Percentiles rank a stretch among this genome's conserved stretches.
These are phyloP conservation scores for Poeciliopsis infans DNA, from an alignment of 2,797 vertebrate species.

Conservation along the genomic window DNA sequence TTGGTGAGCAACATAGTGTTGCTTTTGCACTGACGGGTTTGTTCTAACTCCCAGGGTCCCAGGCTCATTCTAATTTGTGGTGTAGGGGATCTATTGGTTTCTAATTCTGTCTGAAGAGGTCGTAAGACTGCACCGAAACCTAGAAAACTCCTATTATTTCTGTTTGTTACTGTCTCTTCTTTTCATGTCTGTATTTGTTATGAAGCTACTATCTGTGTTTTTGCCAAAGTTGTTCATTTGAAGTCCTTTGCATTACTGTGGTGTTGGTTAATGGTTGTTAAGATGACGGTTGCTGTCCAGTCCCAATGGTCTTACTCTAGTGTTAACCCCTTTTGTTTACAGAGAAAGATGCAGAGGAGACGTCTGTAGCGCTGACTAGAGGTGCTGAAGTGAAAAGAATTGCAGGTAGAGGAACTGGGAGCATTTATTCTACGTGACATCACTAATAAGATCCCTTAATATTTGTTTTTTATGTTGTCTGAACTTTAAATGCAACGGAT, in stretches of 20 bases:
- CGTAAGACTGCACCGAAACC: neutral
- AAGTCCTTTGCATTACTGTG: neutral
- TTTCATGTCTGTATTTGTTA: conserved; percentile 34
- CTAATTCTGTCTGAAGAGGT: neutral
- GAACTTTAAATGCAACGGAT: conserved; percentile 17
- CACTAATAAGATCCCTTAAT: conserved; percentile 8
- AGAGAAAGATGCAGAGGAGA: conserved; percentile 66
- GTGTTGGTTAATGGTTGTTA: conserved; percentile 21
- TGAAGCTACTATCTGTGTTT: conserved; percentile 27
- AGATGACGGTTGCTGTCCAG: conserved; percentile 30
- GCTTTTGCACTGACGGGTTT: neutral
- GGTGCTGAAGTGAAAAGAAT: conserved; percentile 67
- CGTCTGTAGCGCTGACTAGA: conserved; percentile 65
- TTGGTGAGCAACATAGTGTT: neutral
- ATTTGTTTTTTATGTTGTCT: neutral
- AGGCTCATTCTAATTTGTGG: neutral
- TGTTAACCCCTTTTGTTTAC: conserved; percentile 78
- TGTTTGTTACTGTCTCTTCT: conserved; percentile 20
- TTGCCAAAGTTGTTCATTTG: conserved; percentile 13
- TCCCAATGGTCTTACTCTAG: conserved; percentile 45
- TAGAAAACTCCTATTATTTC: no score
- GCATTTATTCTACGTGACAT: conserved; percentile 37
- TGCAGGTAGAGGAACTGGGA: conserved; percentile 74
- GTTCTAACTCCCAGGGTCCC: neutral
- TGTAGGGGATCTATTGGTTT: neutral